Percentiles rank a stretch among this genome's conserved stretches.
These are phyloP conservation scores for Chamaea fasciata DNA, from an alignment of 2,113 vertebrate species.

Conservation along the genomic window DNA sequence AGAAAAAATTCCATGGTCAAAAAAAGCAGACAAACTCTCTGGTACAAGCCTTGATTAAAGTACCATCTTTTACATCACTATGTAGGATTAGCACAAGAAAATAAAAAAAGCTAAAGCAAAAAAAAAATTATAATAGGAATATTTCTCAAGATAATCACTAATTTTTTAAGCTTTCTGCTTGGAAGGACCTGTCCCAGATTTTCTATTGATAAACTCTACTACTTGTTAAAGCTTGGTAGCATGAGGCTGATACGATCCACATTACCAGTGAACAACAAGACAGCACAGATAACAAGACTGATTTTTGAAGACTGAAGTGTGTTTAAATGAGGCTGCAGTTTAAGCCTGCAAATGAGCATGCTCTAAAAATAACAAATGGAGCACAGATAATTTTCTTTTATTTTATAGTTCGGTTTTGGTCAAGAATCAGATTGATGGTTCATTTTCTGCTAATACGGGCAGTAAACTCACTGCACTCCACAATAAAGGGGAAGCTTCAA, in stretches of 20 bases:
- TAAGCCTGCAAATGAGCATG: not conserved
- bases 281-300: not conserved
- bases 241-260: rapidly evolving
- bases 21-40: not conserved
- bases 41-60: not conserved
- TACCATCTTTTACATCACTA: not conserved
- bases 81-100: not conserved
- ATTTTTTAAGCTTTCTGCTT: not conserved
- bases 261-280: not conserved
- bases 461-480: not conserved
- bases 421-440: not conserved
- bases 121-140: not conserved
- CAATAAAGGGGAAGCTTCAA: not conserved
- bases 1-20: not conserved
- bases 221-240: not conserved
- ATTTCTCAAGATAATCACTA: not conserved
- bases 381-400: not conserved
- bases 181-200: not conserved
- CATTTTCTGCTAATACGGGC: not conserved
- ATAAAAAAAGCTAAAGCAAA: not conserved
- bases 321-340: not conserved
- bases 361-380: not conserved
- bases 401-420: not conserved
- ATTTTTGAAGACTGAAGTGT: not conserved
- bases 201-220: not conserved